phyloP scores from a whole-genome alignment of 2,113 vertebrate species.

The Lampris megalopsis region DNA sequence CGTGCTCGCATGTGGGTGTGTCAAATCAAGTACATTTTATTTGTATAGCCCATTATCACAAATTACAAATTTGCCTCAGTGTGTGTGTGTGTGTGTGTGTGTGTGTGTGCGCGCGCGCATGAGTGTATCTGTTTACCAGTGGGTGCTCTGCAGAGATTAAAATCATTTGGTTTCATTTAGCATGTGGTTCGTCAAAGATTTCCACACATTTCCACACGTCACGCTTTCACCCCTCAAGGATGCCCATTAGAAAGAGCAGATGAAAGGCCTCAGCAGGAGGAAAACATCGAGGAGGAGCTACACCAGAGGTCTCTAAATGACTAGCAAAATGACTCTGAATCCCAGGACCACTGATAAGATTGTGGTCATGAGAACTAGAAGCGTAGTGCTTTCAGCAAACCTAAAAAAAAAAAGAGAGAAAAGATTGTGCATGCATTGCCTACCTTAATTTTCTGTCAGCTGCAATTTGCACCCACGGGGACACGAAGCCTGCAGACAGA shows the following conservation, averaged over 20 bases:
- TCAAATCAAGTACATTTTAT: neutral
- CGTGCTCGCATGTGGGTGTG: neutral
- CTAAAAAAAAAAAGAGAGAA: neutral
- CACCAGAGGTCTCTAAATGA: neutral
- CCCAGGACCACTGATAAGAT: neutral
- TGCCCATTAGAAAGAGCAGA: neutral
- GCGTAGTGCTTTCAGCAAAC: constrained; percentile 12
- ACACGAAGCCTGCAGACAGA: neutral
- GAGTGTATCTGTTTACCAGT: neutral
- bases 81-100: constrained; percentile 13
- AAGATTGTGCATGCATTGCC: neutral
- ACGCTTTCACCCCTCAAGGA: neutral
- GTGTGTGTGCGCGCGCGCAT: neutral
- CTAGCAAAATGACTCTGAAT: constrained; percentile 4
- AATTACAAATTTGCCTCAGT: neutral
- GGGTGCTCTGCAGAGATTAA: neutral
- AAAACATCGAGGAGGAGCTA: neutral
- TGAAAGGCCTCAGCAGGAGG: neutral
- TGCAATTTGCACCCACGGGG: neutral
- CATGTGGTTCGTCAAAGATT: neutral
- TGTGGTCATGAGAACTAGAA: constrained; percentile 16
- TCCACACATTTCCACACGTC: neutral
- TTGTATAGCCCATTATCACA: neutral
- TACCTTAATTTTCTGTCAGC: constrained; percentile 2
- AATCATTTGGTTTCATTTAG: neutral